These are phyloP conservation scores for Sapayoa aenigma DNA, from an alignment of 2,113 vertebrate genomes.

Conservation along the genomic window DNA sequence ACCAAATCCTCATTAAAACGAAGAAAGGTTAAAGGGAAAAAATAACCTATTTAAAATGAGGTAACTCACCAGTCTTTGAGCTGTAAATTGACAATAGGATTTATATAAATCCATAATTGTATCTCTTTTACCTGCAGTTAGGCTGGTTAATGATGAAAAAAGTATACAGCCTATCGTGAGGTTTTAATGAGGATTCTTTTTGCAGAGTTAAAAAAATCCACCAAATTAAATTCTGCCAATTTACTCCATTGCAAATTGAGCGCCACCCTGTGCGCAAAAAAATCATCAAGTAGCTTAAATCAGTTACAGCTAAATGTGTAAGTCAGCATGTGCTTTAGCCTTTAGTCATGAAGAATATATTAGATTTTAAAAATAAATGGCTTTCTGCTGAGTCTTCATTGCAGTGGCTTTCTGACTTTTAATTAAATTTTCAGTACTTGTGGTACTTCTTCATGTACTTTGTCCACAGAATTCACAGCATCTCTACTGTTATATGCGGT, in stretches of 20 bases:
- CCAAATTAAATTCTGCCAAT: conserved; percentile 98
- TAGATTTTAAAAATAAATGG: conserved; percentile 95
- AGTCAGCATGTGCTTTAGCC: conserved; percentile 90
- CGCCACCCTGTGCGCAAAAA: conserved; percentile 88
- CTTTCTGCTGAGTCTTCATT: conserved; percentile 87
- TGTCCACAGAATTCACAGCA: conserved; percentile 72
- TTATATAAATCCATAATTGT: conserved; percentile 96
- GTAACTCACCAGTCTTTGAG: conserved; percentile 86
- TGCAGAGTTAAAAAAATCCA: conserved; percentile 92
- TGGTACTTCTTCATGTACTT: conserved; percentile 74
- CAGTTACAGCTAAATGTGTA: conserved; percentile 91
- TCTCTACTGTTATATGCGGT: conserved; percentile 71
- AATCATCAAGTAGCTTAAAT: conserved; percentile 86
- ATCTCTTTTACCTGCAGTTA: conserved; percentile 93
- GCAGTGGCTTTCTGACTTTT: conserved; percentile 87
- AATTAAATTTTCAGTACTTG: conserved; percentile 91
- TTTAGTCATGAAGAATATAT: conserved; percentile 88
- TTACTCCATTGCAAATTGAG: conserved; percentile 89
- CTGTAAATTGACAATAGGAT: conserved; percentile 96
- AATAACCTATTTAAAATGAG: conserved; percentile 84
- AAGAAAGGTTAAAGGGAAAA: conserved; percentile 82
- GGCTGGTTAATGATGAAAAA: conserved; percentile 91
- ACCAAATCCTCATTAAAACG: conserved; percentile 91
- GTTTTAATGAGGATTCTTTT: conserved; percentile 97
- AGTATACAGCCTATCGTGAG: conserved; percentile 82